Evolutionary conservation across 1,140 invertebrate genomes (phyloP).

Genomic region (Acromyrmex heyeri): DNA sequence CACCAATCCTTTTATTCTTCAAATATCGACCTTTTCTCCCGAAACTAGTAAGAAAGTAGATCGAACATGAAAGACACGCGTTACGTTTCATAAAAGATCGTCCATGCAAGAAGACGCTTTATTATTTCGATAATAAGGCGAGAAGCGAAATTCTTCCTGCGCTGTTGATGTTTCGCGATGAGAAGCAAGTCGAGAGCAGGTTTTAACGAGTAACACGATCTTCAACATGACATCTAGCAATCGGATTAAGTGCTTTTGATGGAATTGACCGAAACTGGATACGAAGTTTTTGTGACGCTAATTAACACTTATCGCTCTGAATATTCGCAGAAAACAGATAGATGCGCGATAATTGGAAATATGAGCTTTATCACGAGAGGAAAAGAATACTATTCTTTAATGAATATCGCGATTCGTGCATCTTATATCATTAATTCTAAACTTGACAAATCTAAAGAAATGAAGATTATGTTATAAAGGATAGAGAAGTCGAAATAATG

Average conservation of each 20-base stretch:
- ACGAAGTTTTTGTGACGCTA: slow-evolving; percentile 29
- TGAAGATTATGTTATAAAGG: background rate
- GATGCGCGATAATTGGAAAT: background rate
- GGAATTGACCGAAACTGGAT: slow-evolving; percentile 57
- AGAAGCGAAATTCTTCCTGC: background rate
- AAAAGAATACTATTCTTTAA: background rate
- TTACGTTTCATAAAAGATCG: background rate
- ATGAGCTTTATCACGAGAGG: background rate
- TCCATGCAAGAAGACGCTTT: background rate
- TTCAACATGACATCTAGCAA: slow-evolving; percentile 33
- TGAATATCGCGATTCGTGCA: background rate
- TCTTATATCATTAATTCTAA: background rate
- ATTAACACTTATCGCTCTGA: slow-evolving; percentile 46
- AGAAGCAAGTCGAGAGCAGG: background rate
- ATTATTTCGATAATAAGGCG: background rate
- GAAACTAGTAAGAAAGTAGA: background rate
- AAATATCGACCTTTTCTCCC: background rate
- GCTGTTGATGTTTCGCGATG: background rate
- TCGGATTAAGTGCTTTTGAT: slow-evolving; percentile 33
- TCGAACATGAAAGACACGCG: background rate
- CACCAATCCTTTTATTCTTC: background rate
- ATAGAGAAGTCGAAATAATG: background rate
- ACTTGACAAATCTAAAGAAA: background rate
- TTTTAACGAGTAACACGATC: slow-evolving; percentile 25
- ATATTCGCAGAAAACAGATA: slow-evolving; percentile 10